Evolutionary conservation across 2,888 invertebrate species (phyloP), one percentile per base, ranked within the genome.

Genomic region (Macrophya annulata): DNA sequence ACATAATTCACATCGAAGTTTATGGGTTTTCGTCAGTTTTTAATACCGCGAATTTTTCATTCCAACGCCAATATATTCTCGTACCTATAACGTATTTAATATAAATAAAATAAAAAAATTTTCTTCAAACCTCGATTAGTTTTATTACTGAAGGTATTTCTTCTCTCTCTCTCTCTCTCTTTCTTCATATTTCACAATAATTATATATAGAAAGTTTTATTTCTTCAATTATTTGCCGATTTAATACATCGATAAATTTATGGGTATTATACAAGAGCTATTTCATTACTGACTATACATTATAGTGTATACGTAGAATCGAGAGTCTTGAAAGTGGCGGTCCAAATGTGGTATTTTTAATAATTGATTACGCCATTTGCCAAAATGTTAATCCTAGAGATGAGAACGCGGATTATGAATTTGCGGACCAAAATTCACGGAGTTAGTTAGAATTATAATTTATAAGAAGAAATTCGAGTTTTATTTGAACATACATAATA

Each of bases 151-250:
- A 4, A 4, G 9, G 4, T 48, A 12, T 48, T 48, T 15, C 9
- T 48, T 48, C n/a, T n/a, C n/a, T n/a, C n/a, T n/a, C n/a, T n/a
- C n/a, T n/a, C n/a, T n/a, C n/a, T 12, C 4, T 55, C 1, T 55
- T n/a, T 55, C n/a, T n/a, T 8, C n/a, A n/a, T n/a, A 8, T 55
- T 55, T 17, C 55, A 55, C 55, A 55, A 62, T 62, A 55, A 62
- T 62, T 62, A 62, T 4, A 3, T 12, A 62, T 25, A 62, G 62
- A 62, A 62, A 62, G 62, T 62, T 62, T 62, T 62, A 62, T 62
- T 62, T 31, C 62, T 62, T 62, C 5, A 62, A 62, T 62, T 62
- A 25, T 62, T 31, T 25, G 25, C 62, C 62, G 25, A 25, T 62
- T 31, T 21, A 62, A 2, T n/a, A 62, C 12, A 31, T 31, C 62